Base-by-base conservation (phyloP, 1,140 invertebrate species). In the Adelges cooleyi region DNA sequence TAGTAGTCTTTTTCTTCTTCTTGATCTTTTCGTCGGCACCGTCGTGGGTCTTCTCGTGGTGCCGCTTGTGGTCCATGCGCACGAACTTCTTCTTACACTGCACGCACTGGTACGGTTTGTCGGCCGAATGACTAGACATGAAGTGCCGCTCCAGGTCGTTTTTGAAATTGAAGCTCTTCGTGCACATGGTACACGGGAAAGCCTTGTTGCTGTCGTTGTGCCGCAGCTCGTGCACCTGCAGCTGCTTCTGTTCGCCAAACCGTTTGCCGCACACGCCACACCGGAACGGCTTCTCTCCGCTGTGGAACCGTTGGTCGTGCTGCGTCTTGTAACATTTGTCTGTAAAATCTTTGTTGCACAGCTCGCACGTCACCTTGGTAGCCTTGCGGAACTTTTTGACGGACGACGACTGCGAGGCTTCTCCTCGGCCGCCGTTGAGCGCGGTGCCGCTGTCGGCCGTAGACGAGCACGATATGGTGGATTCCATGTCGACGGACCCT, bases 1-100 rank as follows among this genome's bases (percentile, higher is more conserved):
- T 17, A 9, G 42, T 11, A 5, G 42, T 13, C 13, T 33, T 33
- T 38, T 27, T 66, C 27, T 66, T 42, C 49, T 67, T 67, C 20
- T 36, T 40, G 18, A 27, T 29, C 42, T 53, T 69, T n/a, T 80
- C 54, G 36, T 4, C 9, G 17, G 40, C 10, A 13, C 80, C 79
- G 49, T 77, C 80, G 75, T 96, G 93, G 22, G 90, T 96, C 62
- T 90, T 86, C 59, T 82, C 79, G 75, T 96, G 93, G 75, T 96
- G 96, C 65, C 90, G 81, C 87, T 95, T 89, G 75, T 96, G 93
- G 75, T 96, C 93, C 74, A 93, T 92, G 53, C 93, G 82, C 68
- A 73, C 93, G 75, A 95, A 95, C 22, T 89, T 87, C 76, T 95
- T 95, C 48, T 82, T 81, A 73, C 91, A 94, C 36, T 80, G 80